phyloP scores from a whole-genome alignment of 2,113 vertebrate genomes.

The Capreolus pygargus region DNA sequence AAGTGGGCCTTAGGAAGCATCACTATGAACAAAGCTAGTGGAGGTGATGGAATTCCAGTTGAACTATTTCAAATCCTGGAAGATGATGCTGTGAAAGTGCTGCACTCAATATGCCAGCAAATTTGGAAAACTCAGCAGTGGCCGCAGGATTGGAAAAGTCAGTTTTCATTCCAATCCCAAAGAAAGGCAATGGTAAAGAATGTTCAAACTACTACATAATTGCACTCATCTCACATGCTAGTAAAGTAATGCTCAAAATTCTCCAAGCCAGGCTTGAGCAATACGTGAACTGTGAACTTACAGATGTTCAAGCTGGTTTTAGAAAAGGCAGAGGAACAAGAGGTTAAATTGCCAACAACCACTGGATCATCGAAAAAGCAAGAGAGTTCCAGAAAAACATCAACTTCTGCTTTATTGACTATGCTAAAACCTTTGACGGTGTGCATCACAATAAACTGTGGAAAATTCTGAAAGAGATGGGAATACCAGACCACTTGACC shows the following conservation, averaged over 20 bases:
- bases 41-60: neutral
- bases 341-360: neutral
- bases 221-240: rapidly evolving
- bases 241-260: neutral
- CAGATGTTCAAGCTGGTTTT: neutral
- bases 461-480: neutral
- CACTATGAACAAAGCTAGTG: neutral
- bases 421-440: neutral
- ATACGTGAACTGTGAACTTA: neutral
- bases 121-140: neutral
- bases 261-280: neutral
- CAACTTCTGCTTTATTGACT: neutral
- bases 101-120: neutral
- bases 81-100: neutral
- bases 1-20: neutral
- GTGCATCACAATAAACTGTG: neutral
- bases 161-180: neutral
- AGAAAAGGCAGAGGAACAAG: neutral
- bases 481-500: neutral
- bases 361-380: neutral
- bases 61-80: neutral
- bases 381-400: neutral
- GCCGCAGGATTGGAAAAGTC: neutral
- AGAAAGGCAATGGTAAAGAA: neutral
- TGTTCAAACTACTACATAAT: neutral